A percentile compares a stretch with the other conserved stretches of the same genome.
Evolutionary conservation across 2,797 vertebrate species (phyloP).

Genomic region (Typhlichthys eigenmanni): DNA sequence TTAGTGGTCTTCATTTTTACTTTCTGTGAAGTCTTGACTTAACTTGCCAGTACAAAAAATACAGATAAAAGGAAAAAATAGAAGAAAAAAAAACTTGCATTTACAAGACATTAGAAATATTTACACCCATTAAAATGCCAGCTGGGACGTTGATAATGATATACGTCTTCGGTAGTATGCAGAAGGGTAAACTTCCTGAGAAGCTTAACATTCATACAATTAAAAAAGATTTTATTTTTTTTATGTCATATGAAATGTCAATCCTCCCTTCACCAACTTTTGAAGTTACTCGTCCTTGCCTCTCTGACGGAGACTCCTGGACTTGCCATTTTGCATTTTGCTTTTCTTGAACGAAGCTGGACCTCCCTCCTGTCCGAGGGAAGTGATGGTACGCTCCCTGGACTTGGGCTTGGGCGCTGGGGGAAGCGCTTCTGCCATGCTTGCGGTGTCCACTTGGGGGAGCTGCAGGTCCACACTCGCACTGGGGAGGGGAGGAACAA

Average conservation of each 20-base stretch:
- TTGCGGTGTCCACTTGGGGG: conserved; percentile 73
- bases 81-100: too few species aligned
- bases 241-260: not conserved
- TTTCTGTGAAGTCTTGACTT: too few species aligned
- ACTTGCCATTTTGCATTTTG: conserved; percentile 88
- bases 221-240: too few species aligned
- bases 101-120: too few species aligned
- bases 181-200: too few species aligned
- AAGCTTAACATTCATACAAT: too few species aligned
- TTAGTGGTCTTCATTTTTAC: too few species aligned
- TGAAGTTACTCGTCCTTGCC: conserved; percentile 76
- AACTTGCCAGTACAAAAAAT: too few species aligned
- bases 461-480: conserved; percentile 88
- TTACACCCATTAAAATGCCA: too few species aligned
- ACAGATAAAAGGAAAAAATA: too few species aligned
- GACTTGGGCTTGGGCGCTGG: conserved; percentile 83
- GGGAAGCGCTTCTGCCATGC: conserved; percentile 61
- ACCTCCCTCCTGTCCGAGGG: conserved; percentile 81
- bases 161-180: too few species aligned
- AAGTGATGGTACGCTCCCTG: conserved; percentile 91
- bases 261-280: not conserved
- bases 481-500: conserved; percentile 62
- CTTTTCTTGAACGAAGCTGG: conserved; percentile 86
- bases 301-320: conserved; percentile 89
- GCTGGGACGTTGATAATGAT: too few species aligned